Percentiles rank a stretch among this genome's conserved stretches.
Conservation (phyloP, 2,888 invertebrate species). For the Apamea epomidion region DNA sequence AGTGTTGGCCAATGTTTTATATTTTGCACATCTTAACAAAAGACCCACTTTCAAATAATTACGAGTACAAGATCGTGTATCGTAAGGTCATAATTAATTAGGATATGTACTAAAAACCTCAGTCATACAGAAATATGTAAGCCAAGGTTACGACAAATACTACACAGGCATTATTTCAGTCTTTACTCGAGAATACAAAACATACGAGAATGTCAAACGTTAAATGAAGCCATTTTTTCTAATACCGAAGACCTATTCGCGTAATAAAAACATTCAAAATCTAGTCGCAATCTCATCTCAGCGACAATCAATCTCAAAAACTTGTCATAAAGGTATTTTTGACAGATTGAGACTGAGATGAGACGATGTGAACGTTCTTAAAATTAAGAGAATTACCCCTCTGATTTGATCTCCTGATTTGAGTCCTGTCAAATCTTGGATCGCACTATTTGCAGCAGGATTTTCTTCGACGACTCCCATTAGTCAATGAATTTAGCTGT, state of each 20-base stretch:
- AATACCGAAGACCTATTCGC: neutral
- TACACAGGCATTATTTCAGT: neutral
- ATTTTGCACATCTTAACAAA: slow-evolving; percentile 2
- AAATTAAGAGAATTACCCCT: too few species aligned
- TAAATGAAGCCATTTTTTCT: neutral
- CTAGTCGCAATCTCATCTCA: too few species aligned
- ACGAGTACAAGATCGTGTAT: slow-evolving; percentile 2
- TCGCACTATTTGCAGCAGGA: neutral
- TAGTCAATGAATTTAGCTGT: neutral
- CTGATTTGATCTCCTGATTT: neutral
- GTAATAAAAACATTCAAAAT: too few species aligned
- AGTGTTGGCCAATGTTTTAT: slow-evolving; percentile 11
- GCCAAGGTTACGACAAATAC: neutral
- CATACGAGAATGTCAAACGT: neutral
- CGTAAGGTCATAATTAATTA: neutral
- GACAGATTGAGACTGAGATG: too few species aligned
- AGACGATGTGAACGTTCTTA: too few species aligned
- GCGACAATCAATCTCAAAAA: too few species aligned
- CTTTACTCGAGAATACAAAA: neutral
- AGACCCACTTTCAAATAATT: slow-evolving; percentile 20
- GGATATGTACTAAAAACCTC: slow-evolving; percentile 8
- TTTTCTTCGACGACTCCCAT: neutral
- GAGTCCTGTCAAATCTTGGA: neutral
- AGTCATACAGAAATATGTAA: slow-evolving; percentile 5
- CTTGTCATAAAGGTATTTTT: too few species aligned